A percentile compares a stretch with the other conserved stretches of the same genome.
These are phyloP conservation scores for Cuculus canorus DNA, from an alignment of 2,797 vertebrate genomes.

Conservation along the genomic window DNA sequence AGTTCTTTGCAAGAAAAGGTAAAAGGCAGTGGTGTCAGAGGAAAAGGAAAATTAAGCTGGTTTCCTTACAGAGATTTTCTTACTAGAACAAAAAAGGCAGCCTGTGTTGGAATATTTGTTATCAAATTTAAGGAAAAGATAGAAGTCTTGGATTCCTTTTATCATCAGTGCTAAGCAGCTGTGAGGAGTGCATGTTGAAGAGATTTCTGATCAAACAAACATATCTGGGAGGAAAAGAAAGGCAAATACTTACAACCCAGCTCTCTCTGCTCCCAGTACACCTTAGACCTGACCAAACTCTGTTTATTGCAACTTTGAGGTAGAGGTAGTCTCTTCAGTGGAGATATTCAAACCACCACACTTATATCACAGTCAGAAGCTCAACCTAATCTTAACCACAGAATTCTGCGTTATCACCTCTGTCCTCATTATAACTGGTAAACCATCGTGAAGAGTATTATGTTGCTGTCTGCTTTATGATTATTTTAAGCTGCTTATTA, in stretches of 20 bases:
- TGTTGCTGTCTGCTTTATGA: not conserved
- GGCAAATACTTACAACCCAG: not conserved
- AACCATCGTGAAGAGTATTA: not conserved
- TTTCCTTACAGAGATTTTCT: not conserved
- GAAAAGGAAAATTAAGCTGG: not conserved
- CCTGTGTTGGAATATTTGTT: not conserved
- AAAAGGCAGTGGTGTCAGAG: not conserved
- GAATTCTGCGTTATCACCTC: not conserved
- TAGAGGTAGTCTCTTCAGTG: not conserved
- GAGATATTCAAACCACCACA: not conserved
- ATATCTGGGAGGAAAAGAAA: not conserved
- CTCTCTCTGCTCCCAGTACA: not conserved
- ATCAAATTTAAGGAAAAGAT: not conserved
- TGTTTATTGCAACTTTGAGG: not conserved
- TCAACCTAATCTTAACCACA: not conserved
- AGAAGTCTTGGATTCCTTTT: not conserved
- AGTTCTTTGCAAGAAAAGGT: not conserved
- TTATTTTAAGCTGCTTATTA: slow-evolving; percentile 24
- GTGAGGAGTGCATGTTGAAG: not conserved
- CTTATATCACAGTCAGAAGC: not conserved
- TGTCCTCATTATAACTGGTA: slow-evolving; percentile 11
- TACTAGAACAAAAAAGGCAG: not conserved
- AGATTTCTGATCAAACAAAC: not conserved
- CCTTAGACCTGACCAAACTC: not conserved
- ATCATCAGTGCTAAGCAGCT: not conserved